A percentile compares a stretch with the other conserved stretches of the same genome.
Conservation (phyloP, 1,140 invertebrate genomes). For the Micrasema minimum region DNA sequence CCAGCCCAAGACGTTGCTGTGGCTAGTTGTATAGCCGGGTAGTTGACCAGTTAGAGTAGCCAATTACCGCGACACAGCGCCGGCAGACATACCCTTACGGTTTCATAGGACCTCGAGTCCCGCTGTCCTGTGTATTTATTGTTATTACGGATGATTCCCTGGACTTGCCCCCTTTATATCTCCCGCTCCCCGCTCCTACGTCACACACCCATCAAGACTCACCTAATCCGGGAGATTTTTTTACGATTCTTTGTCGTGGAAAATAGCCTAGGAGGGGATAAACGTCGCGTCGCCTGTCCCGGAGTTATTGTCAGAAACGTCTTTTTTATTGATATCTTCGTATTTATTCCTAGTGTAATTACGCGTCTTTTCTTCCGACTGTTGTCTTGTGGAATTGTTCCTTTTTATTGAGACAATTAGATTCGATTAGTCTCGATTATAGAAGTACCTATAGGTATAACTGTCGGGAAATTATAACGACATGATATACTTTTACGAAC, state of each 20-base stretch:
- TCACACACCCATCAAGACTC: conserved; percentile 4
- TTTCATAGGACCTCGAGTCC: conserved; percentile 20
- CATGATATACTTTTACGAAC: no score
- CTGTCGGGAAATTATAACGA: not conserved
- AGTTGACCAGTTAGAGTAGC: not conserved
- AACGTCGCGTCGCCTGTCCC: conserved; percentile 14
- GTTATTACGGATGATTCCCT: conserved; percentile 33
- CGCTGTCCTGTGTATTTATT: conserved; percentile 22
- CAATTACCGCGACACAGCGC: conserved; percentile 12
- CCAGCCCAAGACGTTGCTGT: no score
- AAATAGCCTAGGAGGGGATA: conserved; percentile 23
- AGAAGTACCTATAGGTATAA: not conserved
- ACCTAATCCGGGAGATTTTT: conserved; percentile 39
- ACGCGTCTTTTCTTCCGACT: conserved; percentile 4
- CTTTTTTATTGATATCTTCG: conserved; percentile 26
- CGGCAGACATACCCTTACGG: conserved; percentile 4
- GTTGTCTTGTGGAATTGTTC: conserved; percentile 11
- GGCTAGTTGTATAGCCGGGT: no score
- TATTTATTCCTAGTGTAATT: conserved; percentile 18
- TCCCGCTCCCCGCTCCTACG: not conserved
- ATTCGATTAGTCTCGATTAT: conserved; percentile 11
- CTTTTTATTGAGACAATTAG: conserved; percentile 21
- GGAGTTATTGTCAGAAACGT: conserved; percentile 23
- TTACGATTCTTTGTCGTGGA: conserved; percentile 34
- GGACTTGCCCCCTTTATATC: conserved; percentile 3